Evolutionary conservation across 2,113 vertebrate species (phyloP).

Genomic region (Serinus canaria): DNA sequence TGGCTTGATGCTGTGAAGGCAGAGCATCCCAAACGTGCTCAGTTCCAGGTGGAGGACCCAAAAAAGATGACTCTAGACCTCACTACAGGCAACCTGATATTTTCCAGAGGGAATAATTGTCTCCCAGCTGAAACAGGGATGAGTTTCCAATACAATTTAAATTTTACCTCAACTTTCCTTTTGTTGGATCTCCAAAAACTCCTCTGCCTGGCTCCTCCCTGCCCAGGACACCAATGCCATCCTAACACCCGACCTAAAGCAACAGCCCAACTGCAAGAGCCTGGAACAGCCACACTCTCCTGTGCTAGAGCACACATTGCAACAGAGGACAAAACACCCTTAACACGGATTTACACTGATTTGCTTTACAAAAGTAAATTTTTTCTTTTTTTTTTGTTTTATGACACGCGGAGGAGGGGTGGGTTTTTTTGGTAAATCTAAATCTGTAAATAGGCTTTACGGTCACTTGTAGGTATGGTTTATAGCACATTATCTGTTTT

Average conservation of each 20-base stretch:
- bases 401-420: background rate
- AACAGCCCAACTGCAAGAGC: background rate
- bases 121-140: background rate
- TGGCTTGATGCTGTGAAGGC: background rate
- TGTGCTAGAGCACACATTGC: background rate
- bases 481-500: slow-evolving; percentile 50
- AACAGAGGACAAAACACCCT: background rate
- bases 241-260: background rate
- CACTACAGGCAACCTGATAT: background rate
- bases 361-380: background rate
- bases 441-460: slow-evolving; percentile 46
- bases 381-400: background rate
- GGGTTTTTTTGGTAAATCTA: slow-evolving; percentile 42
- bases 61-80: background rate
- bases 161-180: background rate
- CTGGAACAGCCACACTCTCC: background rate
- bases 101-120: background rate
- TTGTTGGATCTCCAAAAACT: background rate
- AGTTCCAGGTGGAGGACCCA: background rate
- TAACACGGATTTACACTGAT: background rate
- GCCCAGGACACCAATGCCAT: background rate
- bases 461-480: slow-evolving; percentile 45
- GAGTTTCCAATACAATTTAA: background rate
- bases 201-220: background rate
- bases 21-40: background rate